Evolutionary conservation across 2,113 vertebrate genomes (phyloP).

Genomic region (Carollia perspicillata): DNA sequence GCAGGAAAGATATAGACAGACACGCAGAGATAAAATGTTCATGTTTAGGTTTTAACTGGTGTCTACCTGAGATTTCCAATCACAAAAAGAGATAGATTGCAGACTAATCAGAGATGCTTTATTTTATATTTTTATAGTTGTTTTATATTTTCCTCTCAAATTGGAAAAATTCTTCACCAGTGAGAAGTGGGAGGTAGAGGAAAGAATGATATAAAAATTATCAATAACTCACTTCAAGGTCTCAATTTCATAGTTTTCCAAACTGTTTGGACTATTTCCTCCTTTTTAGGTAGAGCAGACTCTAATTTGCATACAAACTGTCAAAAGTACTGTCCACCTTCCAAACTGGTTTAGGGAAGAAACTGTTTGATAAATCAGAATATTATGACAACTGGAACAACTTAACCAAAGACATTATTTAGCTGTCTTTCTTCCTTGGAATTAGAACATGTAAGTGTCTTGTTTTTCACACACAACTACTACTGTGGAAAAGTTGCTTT

Average conservation of each 20-base stretch:
- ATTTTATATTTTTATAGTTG: not conserved
- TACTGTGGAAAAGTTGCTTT: not conserved
- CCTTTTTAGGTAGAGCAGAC: not conserved
- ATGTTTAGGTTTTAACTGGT: not conserved
- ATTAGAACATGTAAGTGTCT: not conserved
- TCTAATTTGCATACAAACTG: not conserved
- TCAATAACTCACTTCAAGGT: not conserved
- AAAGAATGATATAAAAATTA: not conserved
- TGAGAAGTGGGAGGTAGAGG: not conserved
- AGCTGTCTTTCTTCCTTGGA: not conserved
- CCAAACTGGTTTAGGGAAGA: not conserved
- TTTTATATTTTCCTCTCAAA: not conserved
- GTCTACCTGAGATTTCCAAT: not conserved
- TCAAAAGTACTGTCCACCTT: not conserved
- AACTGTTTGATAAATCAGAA: not conserved
- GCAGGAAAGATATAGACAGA: not conserved
- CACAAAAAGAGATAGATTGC: not conserved
- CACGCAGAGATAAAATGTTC: fast-evolving
- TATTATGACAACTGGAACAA: not conserved
- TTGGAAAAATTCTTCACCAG: not conserved
- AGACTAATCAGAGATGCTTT: not conserved
- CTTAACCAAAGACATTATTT: not conserved
- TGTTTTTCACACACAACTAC: not conserved
- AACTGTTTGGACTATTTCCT: not conserved
- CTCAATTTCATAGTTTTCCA: not conserved